Evolutionary conservation across 2,797 vertebrate species (phyloP), one percentile per base, ranked within the genome.

Genomic region (Liparis tanakae): DNA sequence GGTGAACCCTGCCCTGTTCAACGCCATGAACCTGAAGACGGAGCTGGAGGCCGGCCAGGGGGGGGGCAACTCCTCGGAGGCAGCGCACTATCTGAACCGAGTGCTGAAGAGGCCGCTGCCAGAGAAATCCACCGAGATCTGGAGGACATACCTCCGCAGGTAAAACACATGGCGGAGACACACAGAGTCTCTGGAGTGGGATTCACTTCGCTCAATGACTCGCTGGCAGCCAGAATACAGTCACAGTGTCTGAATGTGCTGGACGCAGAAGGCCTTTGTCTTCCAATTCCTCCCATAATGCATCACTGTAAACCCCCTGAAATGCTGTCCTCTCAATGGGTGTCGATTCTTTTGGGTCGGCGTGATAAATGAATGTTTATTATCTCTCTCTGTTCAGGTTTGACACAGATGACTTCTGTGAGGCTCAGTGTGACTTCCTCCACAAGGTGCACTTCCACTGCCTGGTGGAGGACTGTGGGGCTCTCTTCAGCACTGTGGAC

Each of bases 401-500:
- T 85, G 96, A 97, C 84, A 97, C 95, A 9, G 97, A 97, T 67
- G 97, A 99, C 86, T 97, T 96, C 93, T 99, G 98, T 0, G 96
- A 99, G 2, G 91, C 96, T 30, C 97, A 97, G 80, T 99, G 98
- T 2, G 98, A 99, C 93, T 99, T 99, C 78, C 95, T 99, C 13
- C 97, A 97, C 70, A 99, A 99, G 88, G 95, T 97, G 66, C 98
- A 99, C 88, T 99, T 99, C 89, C 98, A 99, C 68, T 99, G 98
- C 3, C 79, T 98, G 66, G 96, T 99, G 57, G 98, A 99, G 86
- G 98, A 99, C 46, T 99, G 98, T 0, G 98, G 98, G 0, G 98
- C 98, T 0, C 97, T 99, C 70, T 99, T 99, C 94, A 99, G 98
- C 93, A 99, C 98, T 14, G 92, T 98, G 93, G 98, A 99, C 55